phyloP scores from a whole-genome alignment of 1,140 invertebrate genomes.

The Trissolcus basalis region DNA sequence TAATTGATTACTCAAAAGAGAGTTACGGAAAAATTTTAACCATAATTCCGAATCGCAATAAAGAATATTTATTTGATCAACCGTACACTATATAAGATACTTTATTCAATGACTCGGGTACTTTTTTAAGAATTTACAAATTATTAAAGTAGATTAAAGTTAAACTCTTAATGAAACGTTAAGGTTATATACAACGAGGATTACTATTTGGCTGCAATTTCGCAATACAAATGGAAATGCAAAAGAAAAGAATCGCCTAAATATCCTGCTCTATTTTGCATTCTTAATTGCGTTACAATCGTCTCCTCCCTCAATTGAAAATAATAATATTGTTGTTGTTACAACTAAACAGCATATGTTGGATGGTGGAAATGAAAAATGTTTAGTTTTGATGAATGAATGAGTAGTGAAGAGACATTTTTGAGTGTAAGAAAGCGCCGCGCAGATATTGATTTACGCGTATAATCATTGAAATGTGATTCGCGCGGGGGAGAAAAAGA shows the following conservation, averaged over 20 bases:
- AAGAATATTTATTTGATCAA: too few species aligned
- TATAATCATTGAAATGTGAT: slow-evolving; percentile 24
- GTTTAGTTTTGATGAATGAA: too few species aligned
- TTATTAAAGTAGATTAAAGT: slow-evolving; percentile 6
- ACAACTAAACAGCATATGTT: too few species aligned
- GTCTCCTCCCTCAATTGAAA: too few species aligned
- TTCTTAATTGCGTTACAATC: neutral
- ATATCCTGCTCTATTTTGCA: slow-evolving; percentile 9
- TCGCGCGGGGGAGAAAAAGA: slow-evolving; percentile 44
- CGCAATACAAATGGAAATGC: slow-evolving; percentile 20
- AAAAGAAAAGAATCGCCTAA: slow-evolving; percentile 25
- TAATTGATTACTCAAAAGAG: too few species aligned
- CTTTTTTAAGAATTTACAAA: neutral
- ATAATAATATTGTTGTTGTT: too few species aligned
- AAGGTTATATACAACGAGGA: slow-evolving; percentile 11
- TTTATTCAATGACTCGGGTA: neutral
- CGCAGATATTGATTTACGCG: slow-evolving; percentile 10
- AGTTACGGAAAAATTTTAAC: too few species aligned
- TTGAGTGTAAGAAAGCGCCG: too few species aligned
- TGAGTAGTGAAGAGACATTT: too few species aligned
- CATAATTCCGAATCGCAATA: too few species aligned
- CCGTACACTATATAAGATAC: neutral
- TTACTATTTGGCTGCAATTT: slow-evolving; percentile 34
- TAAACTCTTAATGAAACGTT: slow-evolving; percentile 6
- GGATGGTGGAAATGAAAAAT: too few species aligned